phyloP scores from a whole-genome alignment of 2,888 invertebrate species.

The Drosophila melanosoma region DNA sequence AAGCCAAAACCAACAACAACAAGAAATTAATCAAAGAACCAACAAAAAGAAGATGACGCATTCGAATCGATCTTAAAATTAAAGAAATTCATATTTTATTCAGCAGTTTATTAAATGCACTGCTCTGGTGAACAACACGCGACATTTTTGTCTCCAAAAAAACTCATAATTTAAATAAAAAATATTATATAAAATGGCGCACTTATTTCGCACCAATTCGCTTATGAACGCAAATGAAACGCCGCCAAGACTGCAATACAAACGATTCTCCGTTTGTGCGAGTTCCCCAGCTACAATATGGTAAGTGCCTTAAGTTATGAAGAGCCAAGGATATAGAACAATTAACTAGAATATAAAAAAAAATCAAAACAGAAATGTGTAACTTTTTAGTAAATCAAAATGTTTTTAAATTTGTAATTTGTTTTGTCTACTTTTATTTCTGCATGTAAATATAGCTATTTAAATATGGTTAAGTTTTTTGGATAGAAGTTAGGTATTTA shows the following conservation, averaged over 20 bases:
- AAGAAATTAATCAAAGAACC: conserved; percentile 28
- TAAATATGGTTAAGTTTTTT: neutral
- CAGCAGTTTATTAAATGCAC: conserved; percentile 47
- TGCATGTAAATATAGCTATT: neutral
- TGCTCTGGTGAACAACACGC: conserved; percentile 41
- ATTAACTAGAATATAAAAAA: neutral
- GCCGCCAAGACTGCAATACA: conserved; percentile 75
- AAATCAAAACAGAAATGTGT: neutral
- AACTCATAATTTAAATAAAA: neutral
- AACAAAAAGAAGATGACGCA: conserved; percentile 62
- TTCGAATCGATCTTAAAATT: conserved; percentile 31
- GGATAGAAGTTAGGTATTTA: neutral
- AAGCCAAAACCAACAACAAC: conserved; percentile 51
- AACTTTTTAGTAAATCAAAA: neutral
- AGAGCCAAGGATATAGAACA: neutral
- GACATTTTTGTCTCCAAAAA: conserved; percentile 48
- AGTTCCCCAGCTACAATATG: conserved; percentile 71
- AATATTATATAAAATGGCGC: conserved; percentile 74
- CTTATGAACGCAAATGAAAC: conserved; percentile 64
- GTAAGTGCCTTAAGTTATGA: conserved; percentile 72
- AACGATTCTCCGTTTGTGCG: conserved; percentile 78
- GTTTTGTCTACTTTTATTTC: neutral
- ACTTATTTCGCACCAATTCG: conserved; percentile 83
- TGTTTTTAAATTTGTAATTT: neutral
- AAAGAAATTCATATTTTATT: conserved; percentile 40